phyloP scores from a whole-genome alignment of 30 jellyfish, hydroid and myxozoan species.

The Sanderia malayensis region DNA sequence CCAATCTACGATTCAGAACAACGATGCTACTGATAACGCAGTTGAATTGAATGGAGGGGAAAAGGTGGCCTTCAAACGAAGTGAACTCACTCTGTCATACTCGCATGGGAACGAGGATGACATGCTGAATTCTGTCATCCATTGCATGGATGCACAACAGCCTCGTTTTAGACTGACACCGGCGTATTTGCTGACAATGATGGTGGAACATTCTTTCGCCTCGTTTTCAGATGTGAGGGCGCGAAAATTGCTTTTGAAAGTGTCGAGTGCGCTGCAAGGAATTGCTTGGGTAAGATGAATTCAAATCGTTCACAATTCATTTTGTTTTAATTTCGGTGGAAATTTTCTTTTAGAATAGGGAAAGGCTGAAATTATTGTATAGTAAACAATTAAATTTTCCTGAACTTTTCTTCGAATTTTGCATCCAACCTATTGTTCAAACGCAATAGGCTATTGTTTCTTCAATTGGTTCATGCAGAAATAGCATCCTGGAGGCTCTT shows the following conservation, averaged over 20 bases:
- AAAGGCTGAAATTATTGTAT: no score
- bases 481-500: no score
- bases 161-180: slow-evolving; percentile 73
- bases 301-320: no score
- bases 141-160: slow-evolving; percentile 38
- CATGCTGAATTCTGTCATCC: slow-evolving; percentile 62
- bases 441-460: no score
- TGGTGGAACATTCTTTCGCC: slow-evolving; percentile 97
- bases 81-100: slow-evolving; percentile 53
- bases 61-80: slow-evolving; percentile 25
- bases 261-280: slow-evolving; percentile 92
- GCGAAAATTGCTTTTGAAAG: slow-evolving; percentile 71
- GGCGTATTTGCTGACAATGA: slow-evolving; percentile 75
- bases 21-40: neutral
- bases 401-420: no score
- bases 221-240: slow-evolving; percentile 71
- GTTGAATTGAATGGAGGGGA: slow-evolving; percentile 13
- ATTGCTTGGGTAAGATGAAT: slow-evolving; percentile 92
- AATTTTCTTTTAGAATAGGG: no score
- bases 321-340: no score
- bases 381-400: no score
- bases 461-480: no score
- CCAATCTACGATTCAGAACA: neutral
- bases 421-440: no score
- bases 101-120: slow-evolving; percentile 68